These are phyloP conservation scores for Ancistrus triradiatus DNA, from an alignment of 2,113 vertebrate species.

Conservation along the genomic window DNA sequence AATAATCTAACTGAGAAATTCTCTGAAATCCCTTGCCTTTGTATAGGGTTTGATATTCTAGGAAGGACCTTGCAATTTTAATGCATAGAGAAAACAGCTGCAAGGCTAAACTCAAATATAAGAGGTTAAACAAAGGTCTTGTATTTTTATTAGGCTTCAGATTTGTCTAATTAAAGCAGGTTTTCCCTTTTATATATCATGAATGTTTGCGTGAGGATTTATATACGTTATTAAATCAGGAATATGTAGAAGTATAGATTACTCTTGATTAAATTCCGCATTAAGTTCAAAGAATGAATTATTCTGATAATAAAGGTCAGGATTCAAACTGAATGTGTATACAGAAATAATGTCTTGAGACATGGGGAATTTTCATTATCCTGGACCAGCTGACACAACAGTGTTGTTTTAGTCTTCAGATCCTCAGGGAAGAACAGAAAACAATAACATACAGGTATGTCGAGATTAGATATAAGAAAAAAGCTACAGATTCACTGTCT, in stretches of 20 bases:
- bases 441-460: too few relatives aligned
- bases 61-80: neutral
- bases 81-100: neutral
- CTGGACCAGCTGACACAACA: too few relatives aligned
- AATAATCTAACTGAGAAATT: too few relatives aligned
- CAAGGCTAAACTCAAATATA: neutral
- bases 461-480: too few relatives aligned
- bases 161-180: neutral
- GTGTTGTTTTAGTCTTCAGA: too few relatives aligned
- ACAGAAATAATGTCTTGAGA: too few relatives aligned
- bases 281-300: neutral
- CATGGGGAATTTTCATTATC: too few relatives aligned
- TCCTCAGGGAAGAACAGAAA: too few relatives aligned
- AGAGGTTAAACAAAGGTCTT: conserved; percentile 4
- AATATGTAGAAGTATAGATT: neutral
- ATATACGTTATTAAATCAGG: neutral
- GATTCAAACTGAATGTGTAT: too few relatives aligned
- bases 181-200: neutral
- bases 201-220: neutral
- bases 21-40: too few relatives aligned
- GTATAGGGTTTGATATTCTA: neutral
- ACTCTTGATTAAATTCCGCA: neutral
- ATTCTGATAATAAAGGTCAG: neutral
- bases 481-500: too few relatives aligned
- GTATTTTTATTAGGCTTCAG: neutral